phyloP scores from a whole-genome alignment of 2,113 vertebrate genomes.

The Bucco capensis region DNA sequence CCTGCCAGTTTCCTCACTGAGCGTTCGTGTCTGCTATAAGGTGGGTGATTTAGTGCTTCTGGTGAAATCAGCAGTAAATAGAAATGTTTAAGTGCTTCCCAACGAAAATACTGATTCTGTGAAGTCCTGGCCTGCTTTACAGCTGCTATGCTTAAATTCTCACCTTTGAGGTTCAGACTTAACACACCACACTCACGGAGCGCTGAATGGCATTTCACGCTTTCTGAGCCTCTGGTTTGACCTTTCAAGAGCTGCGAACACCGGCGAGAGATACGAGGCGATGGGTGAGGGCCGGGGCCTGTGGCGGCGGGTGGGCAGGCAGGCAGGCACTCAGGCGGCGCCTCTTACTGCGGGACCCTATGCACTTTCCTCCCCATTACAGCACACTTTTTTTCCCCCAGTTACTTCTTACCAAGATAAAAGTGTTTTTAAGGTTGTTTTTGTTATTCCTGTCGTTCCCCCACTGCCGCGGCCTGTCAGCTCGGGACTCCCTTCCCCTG shows the following conservation, averaged over 20 bases:
- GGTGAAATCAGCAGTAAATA: neutral
- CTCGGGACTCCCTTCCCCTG: too few relatives aligned
- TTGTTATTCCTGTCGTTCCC: too few relatives aligned
- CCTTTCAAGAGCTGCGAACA: too few relatives aligned
- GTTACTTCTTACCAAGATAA: neutral
- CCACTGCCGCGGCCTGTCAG: neutral
- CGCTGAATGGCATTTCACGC: neutral
- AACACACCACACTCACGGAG: accelerated
- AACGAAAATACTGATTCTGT: accelerated
- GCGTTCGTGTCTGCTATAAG: neutral
- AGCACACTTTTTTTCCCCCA: neutral
- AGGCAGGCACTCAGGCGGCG: neutral
- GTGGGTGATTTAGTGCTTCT: accelerated
- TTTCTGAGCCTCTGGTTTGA: neutral
- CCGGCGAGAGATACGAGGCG: too few relatives aligned
- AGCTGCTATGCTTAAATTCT: neutral
- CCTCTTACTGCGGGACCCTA: neutral
- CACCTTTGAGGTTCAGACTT: neutral
- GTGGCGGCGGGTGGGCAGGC: neutral
- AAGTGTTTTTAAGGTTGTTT: neutral
- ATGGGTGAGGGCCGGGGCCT: neutral
- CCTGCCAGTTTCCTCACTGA: accelerated
- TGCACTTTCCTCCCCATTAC: neutral
- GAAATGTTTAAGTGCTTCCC: neutral
- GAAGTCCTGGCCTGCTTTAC: neutral